Conservation (phyloP, 2,113 vertebrate genomes). For the Taxidea taxus region DNA sequence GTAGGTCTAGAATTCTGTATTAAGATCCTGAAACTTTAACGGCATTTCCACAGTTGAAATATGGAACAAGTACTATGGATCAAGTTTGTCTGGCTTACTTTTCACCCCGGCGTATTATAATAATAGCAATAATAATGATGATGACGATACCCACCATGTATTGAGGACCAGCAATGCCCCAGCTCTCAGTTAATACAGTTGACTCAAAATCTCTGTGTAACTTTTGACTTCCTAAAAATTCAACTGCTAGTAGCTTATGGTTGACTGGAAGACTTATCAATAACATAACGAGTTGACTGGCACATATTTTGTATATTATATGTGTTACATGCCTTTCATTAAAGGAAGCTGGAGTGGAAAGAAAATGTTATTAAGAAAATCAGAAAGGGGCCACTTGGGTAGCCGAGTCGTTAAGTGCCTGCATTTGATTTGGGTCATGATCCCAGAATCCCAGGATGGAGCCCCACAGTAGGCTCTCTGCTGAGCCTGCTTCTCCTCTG, state of each 20-base stretch:
- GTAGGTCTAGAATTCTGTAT: not conserved
- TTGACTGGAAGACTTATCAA: not conserved
- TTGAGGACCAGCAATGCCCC: not conserved
- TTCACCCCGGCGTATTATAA: not conserved
- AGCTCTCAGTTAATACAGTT: not conserved
- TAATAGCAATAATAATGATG: not conserved
- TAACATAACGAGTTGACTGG: not conserved
- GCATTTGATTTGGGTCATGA: not conserved
- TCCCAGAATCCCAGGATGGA: not conserved
- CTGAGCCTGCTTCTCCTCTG: not conserved
- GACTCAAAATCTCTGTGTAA: not conserved
- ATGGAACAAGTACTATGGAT: not conserved
- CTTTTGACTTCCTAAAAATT: not conserved
- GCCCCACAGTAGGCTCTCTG: not conserved
- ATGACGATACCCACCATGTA: not conserved
- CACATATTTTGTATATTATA: not conserved
- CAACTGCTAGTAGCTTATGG: not conserved
- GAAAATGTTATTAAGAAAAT: not conserved
- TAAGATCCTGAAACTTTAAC: constrained; percentile 42
- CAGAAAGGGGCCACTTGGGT: not conserved
- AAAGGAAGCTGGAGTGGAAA: not conserved
- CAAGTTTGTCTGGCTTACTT: constrained; percentile 31
- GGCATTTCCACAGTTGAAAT: constrained; percentile 14
- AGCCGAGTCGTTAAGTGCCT: not conserved
- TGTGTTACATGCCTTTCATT: not conserved